Percentiles rank a stretch among this genome's conserved stretches.
These are phyloP conservation scores for Spilarctia lutea DNA, from an alignment of 2,888 invertebrate genomes.

Conservation along the genomic window DNA sequence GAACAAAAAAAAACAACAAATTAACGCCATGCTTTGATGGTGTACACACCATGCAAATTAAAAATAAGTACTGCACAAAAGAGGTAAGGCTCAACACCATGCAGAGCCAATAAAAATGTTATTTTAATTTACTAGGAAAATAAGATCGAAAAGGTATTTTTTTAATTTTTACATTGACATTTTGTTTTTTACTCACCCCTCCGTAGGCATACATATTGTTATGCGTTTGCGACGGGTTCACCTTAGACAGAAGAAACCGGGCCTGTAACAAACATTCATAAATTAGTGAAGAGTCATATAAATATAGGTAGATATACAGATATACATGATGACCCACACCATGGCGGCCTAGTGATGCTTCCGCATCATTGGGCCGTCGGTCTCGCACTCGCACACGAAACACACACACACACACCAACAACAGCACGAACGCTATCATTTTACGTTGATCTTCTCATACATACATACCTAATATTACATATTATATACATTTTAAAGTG, in stretches of 20 bases:
- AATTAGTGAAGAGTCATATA: not conserved
- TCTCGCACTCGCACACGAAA: too few relatives aligned
- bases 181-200: conserved; percentile 89
- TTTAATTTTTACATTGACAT: conserved; percentile 2
- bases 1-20: conserved; percentile 80
- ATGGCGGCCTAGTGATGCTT: too few relatives aligned
- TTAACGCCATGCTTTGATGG: conserved; percentile 76
- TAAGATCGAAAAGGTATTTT: conserved; percentile 2
- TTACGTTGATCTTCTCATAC: too few relatives aligned
- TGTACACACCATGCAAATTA: conserved; percentile 54
- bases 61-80: conserved; percentile 24
- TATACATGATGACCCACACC: too few relatives aligned
- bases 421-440: too few relatives aligned
- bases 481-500: too few relatives aligned
- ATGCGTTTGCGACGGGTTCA: conserved; percentile 99
- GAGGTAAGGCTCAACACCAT: conserved; percentile 41
- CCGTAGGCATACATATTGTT: conserved; percentile 99
- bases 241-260: conserved; percentile 98
- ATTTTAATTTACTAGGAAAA: conserved; percentile 17
- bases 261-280: conserved; percentile 88
- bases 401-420: too few relatives aligned
- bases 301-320: too few relatives aligned
- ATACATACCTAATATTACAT: too few relatives aligned
- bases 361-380: too few relatives aligned
- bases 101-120: conserved; percentile 29